Percentiles rank a stretch among this genome's conserved stretches.
Conservation (phyloP, 2,797 vertebrate genomes). For the Galaxias olidus region DNA sequence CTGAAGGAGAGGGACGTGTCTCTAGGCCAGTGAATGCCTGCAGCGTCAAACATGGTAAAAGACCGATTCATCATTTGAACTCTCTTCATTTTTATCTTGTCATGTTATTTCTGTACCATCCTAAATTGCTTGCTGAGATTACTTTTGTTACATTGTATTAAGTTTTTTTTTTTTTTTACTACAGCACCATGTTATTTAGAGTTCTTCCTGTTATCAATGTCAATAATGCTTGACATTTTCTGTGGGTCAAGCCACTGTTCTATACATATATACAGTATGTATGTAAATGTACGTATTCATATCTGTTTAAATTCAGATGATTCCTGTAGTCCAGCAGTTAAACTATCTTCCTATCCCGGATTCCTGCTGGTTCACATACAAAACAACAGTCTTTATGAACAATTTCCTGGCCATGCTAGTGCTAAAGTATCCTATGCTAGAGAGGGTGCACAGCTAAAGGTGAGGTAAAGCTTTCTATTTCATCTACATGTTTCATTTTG, state of each 20-base stretch:
- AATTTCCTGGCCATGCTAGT: rapidly evolving
- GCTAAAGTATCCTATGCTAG: constrained; percentile 38
- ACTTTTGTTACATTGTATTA: too few species aligned
- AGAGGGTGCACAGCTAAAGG: constrained; percentile 25
- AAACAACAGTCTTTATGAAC: neutral
- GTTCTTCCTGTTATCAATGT: too few species aligned
- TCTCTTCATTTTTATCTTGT: too few species aligned
- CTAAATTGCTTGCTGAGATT: too few species aligned
- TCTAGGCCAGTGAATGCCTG: constrained; percentile 19
- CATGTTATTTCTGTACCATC: too few species aligned
- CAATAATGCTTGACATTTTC: too few species aligned
- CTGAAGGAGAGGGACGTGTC: neutral
- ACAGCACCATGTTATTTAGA: too few species aligned
- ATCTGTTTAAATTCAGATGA: constrained; percentile 18
- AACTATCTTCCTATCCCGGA: neutral
- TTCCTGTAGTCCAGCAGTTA: constrained; percentile 35
- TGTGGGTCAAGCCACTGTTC: too few species aligned
- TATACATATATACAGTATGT: neutral
- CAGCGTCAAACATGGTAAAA: constrained; percentile 22
- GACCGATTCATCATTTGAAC: neutral
- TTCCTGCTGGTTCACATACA: constrained; percentile 24
- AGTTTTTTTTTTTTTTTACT: too few species aligned
- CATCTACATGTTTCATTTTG: too few species aligned
- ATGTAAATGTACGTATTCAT: neutral
- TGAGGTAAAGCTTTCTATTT: constrained; percentile 17